A percentile compares a stretch with the other conserved stretches of the same genome.
These are phyloP conservation scores for Leptodirus hochenwartii DNA, from an alignment of 2,888 invertebrate genomes.

Conservation along the genomic window DNA sequence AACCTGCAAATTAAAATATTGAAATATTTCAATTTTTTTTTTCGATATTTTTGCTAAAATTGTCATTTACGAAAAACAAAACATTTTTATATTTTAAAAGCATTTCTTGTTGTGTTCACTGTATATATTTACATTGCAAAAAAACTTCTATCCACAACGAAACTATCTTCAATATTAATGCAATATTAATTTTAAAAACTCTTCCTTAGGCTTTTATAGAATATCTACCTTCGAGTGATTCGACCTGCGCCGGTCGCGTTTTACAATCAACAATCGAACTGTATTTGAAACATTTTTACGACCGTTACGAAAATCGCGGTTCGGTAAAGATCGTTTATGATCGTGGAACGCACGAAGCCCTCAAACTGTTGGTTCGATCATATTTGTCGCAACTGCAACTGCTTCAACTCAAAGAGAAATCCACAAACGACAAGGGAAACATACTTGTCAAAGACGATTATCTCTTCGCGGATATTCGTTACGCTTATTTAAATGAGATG, in stretches of 20 bases:
- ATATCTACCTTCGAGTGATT: conserved; percentile 42
- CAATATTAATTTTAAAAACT: no score
- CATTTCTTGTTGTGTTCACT: neutral
- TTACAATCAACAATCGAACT: conserved; percentile 32
- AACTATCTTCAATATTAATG: no score
- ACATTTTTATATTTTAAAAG: conserved; percentile 1
- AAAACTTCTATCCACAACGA: conserved; percentile 4
- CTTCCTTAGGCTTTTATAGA: conserved; percentile 37
- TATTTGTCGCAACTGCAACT: conserved; percentile 31
- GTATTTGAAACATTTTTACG: conserved; percentile 26
- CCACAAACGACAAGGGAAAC: conserved; percentile 5
- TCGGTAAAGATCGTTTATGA: conserved; percentile 25
- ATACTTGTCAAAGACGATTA: conserved; percentile 14
- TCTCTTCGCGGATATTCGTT: conserved; percentile 28
- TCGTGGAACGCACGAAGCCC: conserved; percentile 31
- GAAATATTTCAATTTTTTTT: neutral
- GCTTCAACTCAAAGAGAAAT: conserved; percentile 20
- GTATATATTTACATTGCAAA: neutral
- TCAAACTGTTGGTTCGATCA: conserved; percentile 41
- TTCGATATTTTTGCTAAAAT: neutral
- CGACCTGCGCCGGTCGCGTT: conserved; percentile 29
- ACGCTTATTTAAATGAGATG: conserved; percentile 31
- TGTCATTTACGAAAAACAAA: neutral
- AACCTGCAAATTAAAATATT: neutral
- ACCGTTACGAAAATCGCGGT: conserved; percentile 20